Base-by-base conservation (phyloP, 2,888 invertebrate genomes). In the Drosophila gaucha region DNA sequence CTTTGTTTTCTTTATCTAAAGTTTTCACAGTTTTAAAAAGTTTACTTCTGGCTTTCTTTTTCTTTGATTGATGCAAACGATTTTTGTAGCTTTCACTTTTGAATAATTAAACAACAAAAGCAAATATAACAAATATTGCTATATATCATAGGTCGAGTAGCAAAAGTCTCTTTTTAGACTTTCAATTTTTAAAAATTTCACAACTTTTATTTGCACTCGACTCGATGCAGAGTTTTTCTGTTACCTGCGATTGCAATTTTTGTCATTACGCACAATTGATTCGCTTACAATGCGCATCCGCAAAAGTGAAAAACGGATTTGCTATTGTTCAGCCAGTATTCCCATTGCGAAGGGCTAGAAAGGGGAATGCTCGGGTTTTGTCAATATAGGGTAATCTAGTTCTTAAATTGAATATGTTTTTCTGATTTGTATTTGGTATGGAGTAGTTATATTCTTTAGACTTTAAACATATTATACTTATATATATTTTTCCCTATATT, bases 211-310 rank as follows among this genome's bases (percentile, higher is more conserved):
- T 18, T 20, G 31, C 9, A 12, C 26, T 0, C 20, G 28, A n/a
- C 30, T 47, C 33, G 22, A 47, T 16, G 16, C 28, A 30, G 20
- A 46, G 28, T 20, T 30, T 46, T 46, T n/a, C 30, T 14, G 36
- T 49, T 56, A 64, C 59, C 64, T 73, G 50, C 14, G 24, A 14
- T 36, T 38, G 46, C 41, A 38, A 46, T 50, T 50, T n/a, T 30
- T 36, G 31, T 38, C 24, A 73, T 74, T 55, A 44, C 43, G 44
- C 55, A 55, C 57, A 51, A 64, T 60, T 70, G 54, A 55, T 50
- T 44, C 18, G n/a, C 20, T 39, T 35, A 41, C 52, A 50, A 49
- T 43, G 35, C 46, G 26, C 41, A 35, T 47, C 30, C 26, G 49
- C 33, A 30, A 26, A 39, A 22, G 10, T 8, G n/a, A 38, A 28